Conservation (phyloP, 1,140 invertebrate species). For the Archegozetes longisetosus region DNA sequence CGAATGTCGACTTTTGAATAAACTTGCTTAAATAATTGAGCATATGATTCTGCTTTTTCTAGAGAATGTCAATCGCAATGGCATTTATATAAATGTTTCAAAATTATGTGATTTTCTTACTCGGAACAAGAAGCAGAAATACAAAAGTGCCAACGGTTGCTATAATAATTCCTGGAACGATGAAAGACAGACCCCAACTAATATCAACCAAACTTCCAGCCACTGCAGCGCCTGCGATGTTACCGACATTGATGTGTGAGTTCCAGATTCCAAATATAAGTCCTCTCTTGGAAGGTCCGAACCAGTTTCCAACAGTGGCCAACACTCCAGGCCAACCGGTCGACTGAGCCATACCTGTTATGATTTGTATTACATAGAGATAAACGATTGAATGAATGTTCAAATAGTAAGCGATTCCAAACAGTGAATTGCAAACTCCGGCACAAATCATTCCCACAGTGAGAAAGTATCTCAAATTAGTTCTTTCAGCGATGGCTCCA, state of each 20-base stretch:
- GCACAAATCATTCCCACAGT: constrained; percentile 67
- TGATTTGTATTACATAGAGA: constrained; percentile 67
- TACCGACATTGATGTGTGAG: constrained; percentile 86
- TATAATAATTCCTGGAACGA: constrained; percentile 75
- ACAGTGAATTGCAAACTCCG: constrained; percentile 67
- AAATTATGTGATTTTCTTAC: too few species aligned
- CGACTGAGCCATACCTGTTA: constrained; percentile 55
- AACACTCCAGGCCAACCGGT: constrained; percentile 59
- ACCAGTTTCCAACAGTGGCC: constrained; percentile 57
- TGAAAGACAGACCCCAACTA: constrained; percentile 80
- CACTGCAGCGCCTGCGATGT: constrained; percentile 68
- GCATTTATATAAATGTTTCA: too few species aligned
- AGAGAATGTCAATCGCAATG: too few species aligned
- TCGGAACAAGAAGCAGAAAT: constrained; percentile 66
- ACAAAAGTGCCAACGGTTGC: constrained; percentile 52
- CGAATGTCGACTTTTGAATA: too few species aligned
- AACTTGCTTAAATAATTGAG: too few species aligned
- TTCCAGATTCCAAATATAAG: constrained; percentile 90
- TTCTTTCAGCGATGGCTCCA: constrained; percentile 77
- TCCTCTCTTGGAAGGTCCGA: constrained; percentile 48
- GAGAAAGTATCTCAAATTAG: constrained; percentile 79
- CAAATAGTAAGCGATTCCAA: constrained; percentile 68
- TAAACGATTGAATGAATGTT: constrained; percentile 72
- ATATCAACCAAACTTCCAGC: constrained; percentile 64
- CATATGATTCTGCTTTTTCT: too few species aligned